Evolutionary conservation across 2,888 invertebrate species (phyloP).

Genomic region (Rhingia campestris): DNA sequence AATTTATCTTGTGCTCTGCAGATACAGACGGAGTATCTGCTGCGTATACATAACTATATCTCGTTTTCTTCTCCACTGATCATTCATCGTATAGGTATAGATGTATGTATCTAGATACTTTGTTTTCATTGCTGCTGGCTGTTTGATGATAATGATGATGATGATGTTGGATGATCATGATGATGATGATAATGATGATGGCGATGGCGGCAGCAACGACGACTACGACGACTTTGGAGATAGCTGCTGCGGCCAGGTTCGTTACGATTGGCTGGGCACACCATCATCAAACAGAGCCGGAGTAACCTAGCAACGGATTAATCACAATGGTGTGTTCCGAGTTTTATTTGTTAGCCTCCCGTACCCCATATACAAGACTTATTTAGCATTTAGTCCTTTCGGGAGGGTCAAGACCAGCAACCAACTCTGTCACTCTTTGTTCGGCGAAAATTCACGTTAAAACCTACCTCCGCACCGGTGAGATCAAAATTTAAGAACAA

Average conservation of each 20-base stretch:
- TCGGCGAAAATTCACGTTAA: neutral
- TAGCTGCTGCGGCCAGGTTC: slow-evolving; percentile 58
- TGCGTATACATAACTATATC: slow-evolving; percentile 69
- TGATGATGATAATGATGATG: slow-evolving; percentile 39
- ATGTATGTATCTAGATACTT: slow-evolving; percentile 37
- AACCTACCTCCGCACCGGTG: neutral
- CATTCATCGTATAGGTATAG: slow-evolving; percentile 61
- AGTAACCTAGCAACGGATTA: slow-evolving; percentile 64
- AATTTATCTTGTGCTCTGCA: slow-evolving; percentile 67
- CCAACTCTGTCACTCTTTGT: slow-evolving; percentile 22
- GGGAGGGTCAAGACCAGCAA: slow-evolving; percentile 47
- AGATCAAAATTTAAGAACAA: slow-evolving; percentile 33
- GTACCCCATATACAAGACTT: slow-evolving; percentile 5
- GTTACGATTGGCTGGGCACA: slow-evolving; percentile 71
- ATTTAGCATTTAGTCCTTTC: slow-evolving; percentile 61
- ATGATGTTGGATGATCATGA: slow-evolving; percentile 46
- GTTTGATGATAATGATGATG: slow-evolving; percentile 30
- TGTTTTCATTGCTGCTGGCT: slow-evolving; percentile 12
- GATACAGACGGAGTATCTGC: slow-evolving; percentile 59
- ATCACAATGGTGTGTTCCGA: slow-evolving; percentile 66
- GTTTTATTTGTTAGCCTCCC: slow-evolving; percentile 16
- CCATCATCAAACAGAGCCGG: slow-evolving; percentile 47
- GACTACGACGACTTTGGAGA: slow-evolving; percentile 48
- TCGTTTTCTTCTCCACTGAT: slow-evolving; percentile 74
- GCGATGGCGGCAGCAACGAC: slow-evolving; percentile 18